Conservation (phyloP, 2,797 vertebrate genomes). For the Poeciliopsis paucimaculata region DNA sequence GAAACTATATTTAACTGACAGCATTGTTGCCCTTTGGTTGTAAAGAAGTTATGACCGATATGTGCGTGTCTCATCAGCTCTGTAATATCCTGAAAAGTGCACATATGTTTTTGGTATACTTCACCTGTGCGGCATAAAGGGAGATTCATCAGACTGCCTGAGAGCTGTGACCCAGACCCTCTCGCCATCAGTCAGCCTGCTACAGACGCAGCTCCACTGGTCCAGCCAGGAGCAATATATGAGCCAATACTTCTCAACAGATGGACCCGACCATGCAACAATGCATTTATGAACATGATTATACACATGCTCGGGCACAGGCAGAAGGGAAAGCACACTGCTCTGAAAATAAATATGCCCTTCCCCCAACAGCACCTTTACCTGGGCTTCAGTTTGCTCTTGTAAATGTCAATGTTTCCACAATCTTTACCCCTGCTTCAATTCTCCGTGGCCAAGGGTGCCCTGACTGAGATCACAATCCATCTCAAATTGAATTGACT, state of each 20-base stretch:
- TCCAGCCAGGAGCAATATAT: constrained; percentile 55
- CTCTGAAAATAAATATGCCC: constrained; percentile 53
- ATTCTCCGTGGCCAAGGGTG: constrained; percentile 37
- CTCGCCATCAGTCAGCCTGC: constrained; percentile 66
- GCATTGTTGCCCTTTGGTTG: neutral
- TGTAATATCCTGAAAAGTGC: constrained; percentile 30
- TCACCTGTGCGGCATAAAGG: constrained; percentile 46
- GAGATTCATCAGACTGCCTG: constrained; percentile 62
- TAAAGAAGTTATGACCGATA: constrained; percentile 8
- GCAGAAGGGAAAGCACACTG: constrained; percentile 12
- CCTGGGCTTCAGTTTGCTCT: constrained; percentile 72
- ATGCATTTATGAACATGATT: constrained; percentile 58
- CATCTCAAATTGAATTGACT: constrained; percentile 71
- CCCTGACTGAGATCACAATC: constrained; percentile 54
- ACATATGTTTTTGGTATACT: constrained; percentile 44
- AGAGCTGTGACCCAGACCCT: constrained; percentile 60
- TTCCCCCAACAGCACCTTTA: constrained; percentile 61
- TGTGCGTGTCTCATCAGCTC: constrained; percentile 15
- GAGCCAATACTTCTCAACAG: constrained; percentile 54
- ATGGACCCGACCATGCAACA: constrained; percentile 48
- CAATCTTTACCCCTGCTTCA: constrained; percentile 69
- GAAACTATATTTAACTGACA: constrained; percentile 1
- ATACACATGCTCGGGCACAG: constrained; percentile 16
- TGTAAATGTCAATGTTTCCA: constrained; percentile 80
- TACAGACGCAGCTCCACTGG: constrained; percentile 41